Conservation (phyloP, 2,888 invertebrate species). For the Cryptocephalus primarius region DNA sequence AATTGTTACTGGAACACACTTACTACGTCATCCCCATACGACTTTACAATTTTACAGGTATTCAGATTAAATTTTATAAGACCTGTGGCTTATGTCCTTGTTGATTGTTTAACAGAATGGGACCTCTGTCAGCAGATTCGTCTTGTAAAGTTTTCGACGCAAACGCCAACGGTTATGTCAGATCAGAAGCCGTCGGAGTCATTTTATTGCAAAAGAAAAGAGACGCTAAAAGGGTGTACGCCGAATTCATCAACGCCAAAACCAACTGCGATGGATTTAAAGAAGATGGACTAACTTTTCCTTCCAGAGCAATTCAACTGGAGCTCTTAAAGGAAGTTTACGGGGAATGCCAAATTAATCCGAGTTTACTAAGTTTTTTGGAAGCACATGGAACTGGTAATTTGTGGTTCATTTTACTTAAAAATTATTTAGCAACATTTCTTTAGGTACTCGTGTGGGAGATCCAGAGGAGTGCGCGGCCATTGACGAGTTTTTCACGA, state of each 20-base stretch:
- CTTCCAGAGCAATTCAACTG: slow-evolving; percentile 44
- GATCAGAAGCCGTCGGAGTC: slow-evolving; percentile 68
- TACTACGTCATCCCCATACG: too few species aligned
- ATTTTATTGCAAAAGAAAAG: slow-evolving; percentile 58
- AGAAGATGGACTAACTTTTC: slow-evolving; percentile 33
- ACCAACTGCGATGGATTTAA: slow-evolving; percentile 34
- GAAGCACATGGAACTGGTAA: slow-evolving; percentile 79
- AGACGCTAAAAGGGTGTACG: slow-evolving; percentile 41
- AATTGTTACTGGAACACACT: slow-evolving; percentile 77
- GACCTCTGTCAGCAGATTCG: slow-evolving; percentile 74
- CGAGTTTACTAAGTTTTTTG: slow-evolving; percentile 60
- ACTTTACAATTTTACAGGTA: too few species aligned
- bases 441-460: slow-evolving; percentile 62
- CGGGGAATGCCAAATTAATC: slow-evolving; percentile 58
- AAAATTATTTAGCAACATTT: too few species aligned
- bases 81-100: too few species aligned
- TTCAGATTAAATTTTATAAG: too few species aligned
- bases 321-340: slow-evolving; percentile 53
- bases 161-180: slow-evolving; percentile 67
- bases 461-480: slow-evolving; percentile 87
- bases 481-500: slow-evolving; percentile 69
- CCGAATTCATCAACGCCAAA: slow-evolving; percentile 33
- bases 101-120: too few species aligned
- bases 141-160: slow-evolving; percentile 86
- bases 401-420: too few species aligned